Evolutionary conservation across 2,113 vertebrate species (phyloP).

Genomic region (Salvelinus sp.): DNA sequence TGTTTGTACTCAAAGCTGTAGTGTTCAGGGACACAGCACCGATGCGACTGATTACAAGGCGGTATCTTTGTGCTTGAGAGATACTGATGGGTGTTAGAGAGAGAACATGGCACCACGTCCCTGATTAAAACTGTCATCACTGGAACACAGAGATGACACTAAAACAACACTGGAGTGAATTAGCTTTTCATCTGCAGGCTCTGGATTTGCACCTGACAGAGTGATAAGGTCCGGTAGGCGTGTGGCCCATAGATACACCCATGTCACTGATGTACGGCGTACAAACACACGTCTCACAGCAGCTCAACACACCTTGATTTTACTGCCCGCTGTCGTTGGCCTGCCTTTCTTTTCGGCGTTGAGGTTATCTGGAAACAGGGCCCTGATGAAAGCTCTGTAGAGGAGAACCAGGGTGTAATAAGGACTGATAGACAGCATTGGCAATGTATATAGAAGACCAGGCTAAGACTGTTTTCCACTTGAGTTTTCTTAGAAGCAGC

Average conservation of each 20-base stretch:
- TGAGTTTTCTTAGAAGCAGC: neutral
- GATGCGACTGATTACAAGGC: neutral
- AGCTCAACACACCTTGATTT: constrained; percentile 88
- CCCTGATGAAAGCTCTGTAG: constrained; percentile 90
- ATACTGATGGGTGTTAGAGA: neutral
- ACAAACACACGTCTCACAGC: neutral
- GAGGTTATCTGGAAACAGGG: constrained; percentile 92
- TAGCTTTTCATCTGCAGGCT: neutral
- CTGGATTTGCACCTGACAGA: constrained; percentile 23
- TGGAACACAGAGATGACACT: neutral
- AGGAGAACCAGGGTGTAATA: neutral
- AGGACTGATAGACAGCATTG: neutral
- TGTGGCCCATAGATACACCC: neutral
- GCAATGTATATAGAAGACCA: neutral
- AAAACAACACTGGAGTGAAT: constrained; percentile 15
- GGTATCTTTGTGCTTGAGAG: neutral
- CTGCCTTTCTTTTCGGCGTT: constrained; percentile 97
- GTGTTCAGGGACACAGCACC: neutral
- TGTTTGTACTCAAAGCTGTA: neutral
- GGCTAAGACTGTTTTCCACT: neutral
- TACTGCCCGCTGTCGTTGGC: constrained; percentile 94
- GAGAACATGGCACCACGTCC: neutral
- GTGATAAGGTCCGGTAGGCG: neutral
- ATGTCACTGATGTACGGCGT: neutral
- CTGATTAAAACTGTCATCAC: neutral